These are phyloP conservation scores for Hucho hucho DNA, from an alignment of 2,113 vertebrate species.

Conservation along the genomic window DNA sequence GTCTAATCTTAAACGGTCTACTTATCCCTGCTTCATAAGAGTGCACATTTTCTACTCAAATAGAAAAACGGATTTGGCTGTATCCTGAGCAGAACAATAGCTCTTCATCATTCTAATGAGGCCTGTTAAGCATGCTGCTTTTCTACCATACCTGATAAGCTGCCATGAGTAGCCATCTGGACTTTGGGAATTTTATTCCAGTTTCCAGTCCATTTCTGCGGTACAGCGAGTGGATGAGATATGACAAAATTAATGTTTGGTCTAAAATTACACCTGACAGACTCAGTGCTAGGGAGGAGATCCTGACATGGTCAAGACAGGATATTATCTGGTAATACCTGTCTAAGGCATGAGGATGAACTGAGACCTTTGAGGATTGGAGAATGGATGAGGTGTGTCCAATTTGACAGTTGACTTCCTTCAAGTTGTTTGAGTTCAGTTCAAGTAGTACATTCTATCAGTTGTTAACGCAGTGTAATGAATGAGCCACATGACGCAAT, in stretches of 20 bases:
- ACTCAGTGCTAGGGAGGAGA: background rate
- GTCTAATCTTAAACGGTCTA: no score
- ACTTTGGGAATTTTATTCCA: conserved; percentile 9
- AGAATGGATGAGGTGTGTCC: background rate
- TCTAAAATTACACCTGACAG: background rate
- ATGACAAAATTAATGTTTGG: background rate
- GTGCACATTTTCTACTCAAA: no score
- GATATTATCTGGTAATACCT: background rate
- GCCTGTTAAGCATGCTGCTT: background rate
- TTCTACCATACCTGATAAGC: conserved; percentile 26
- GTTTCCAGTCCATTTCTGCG: background rate
- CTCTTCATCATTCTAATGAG: background rate
- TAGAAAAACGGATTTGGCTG: no score
- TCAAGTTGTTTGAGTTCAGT: background rate
- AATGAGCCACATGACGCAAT: background rate
- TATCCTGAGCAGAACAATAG: conserved; percentile 1
- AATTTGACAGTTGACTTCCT: background rate
- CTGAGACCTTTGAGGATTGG: background rate
- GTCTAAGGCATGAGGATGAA: background rate
- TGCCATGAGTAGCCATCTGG: conserved; percentile 36
- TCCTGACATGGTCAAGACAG: background rate
- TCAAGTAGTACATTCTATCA: background rate
- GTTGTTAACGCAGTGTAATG: background rate
- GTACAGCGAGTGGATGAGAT: background rate
- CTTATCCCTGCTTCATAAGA: no score